Evolutionary conservation across 2,797 vertebrate genomes (phyloP).

Genomic region (Natrix natrix): DNA sequence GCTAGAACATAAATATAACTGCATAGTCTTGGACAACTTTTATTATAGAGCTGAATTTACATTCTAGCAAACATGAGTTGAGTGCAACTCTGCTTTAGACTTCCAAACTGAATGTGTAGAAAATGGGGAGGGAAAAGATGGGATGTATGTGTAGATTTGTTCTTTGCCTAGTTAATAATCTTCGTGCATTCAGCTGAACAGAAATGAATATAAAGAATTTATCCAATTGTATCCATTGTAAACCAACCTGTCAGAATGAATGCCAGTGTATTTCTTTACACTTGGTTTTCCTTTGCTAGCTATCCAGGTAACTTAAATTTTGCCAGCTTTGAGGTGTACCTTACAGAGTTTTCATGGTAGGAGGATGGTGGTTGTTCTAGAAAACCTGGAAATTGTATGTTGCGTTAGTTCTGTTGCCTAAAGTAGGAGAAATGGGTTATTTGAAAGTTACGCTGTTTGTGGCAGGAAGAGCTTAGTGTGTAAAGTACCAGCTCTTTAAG

Average conservation of each 20-base stretch:
- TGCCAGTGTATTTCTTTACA: neutral
- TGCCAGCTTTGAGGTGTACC: neutral
- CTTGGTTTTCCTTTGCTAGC: neutral
- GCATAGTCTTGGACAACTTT: neutral
- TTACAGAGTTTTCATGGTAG: neutral
- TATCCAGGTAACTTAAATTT: neutral
- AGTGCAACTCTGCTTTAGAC: neutral
- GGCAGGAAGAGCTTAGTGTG: constrained; percentile 61
- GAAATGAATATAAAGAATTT: neutral
- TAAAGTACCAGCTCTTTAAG: constrained; percentile 81
- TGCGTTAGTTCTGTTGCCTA: neutral
- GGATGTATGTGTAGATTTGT: neutral
- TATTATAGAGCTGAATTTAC: neutral
- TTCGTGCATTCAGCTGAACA: neutral
- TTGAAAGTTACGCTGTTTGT: constrained; percentile 46
- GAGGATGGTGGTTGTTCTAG: neutral
- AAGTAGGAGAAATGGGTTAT: constrained; percentile 39
- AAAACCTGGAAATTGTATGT: neutral
- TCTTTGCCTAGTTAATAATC: neutral
- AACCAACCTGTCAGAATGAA: neutral
- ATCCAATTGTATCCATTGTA: neutral
- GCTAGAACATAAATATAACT: neutral
- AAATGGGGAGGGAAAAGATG: neutral
- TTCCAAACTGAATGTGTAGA: neutral
- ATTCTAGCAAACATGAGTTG: neutral